phyloP scores from a whole-genome alignment of 1,140 invertebrate genomes.

The Ylistrum balloti region DNA sequence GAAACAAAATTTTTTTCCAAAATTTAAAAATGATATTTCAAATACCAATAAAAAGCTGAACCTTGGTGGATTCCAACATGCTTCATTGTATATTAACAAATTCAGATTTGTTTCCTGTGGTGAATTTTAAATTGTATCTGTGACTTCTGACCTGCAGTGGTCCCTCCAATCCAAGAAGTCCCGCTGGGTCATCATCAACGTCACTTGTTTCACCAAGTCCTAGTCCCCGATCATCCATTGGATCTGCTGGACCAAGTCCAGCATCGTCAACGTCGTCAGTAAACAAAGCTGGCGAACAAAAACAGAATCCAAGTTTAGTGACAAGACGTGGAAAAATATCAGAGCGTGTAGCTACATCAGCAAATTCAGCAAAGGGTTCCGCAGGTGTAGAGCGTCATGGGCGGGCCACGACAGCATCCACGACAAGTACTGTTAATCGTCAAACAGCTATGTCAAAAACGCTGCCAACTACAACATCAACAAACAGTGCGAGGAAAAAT shows the following conservation, averaged over 20 bases:
- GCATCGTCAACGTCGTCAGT: constrained; percentile 57
- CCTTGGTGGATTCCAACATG: neutral
- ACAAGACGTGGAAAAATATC: constrained; percentile 49
- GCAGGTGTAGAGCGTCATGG: constrained; percentile 39
- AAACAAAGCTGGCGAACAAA: constrained; percentile 49
- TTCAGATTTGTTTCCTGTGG: neutral
- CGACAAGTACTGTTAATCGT: constrained; percentile 44
- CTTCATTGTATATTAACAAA: neutral
- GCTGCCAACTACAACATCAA: constrained; percentile 43
- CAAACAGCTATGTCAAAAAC: constrained; percentile 50
- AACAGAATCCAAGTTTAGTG: constrained; percentile 41
- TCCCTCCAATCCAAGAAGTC: constrained; percentile 36
- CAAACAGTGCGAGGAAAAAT: constrained; percentile 55
- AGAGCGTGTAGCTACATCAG: constrained; percentile 44
- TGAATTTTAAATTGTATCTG: neutral
- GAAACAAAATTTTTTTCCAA: too few relatives aligned
- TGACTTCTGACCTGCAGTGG: constrained; percentile 48
- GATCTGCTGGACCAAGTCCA: constrained; percentile 60
- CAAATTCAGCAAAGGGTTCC: constrained; percentile 23
- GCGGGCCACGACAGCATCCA: constrained; percentile 44
- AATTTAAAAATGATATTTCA: too few relatives aligned
- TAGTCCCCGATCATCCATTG: constrained; percentile 61
- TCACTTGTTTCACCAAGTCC: constrained; percentile 62
- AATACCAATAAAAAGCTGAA: too few relatives aligned
- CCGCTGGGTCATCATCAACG: constrained; percentile 56